Evolutionary conservation across 2,888 invertebrate genomes (phyloP), one percentile per base, ranked within the genome.

Genomic region (Lepidochrysops patricia): DNA sequence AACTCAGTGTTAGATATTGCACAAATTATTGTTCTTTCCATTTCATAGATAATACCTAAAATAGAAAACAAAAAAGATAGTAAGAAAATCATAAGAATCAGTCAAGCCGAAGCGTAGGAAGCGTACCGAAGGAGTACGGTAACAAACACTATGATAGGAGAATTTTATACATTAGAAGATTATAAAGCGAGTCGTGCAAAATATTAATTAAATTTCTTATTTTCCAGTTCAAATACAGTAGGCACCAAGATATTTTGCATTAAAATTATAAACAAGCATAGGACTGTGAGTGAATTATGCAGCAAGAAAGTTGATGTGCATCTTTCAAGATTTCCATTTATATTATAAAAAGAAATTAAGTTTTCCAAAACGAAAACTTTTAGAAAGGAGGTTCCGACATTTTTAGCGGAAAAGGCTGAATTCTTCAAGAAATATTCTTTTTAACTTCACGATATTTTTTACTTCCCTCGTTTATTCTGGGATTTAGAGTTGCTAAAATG

Each of bases 361-460:
- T 52, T 52, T 52, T 15, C 27, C 15, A 52, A 52, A 52, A 52
- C 15, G 52, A 13, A 50, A 52, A 52, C 52, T 52, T 52, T 52
- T 29, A 52, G 15, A 54, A 32, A 32, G 54, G 5, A 52, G 32
- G 15, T 29, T 54, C 54, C 54, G 29, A 54, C 54, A 54, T 29
- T 29, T 54, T 54, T 54, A 54, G 54, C 54, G 54, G 54, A 54
- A 54, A 54, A 32, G 52, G 52, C 26, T 52, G 54, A 19, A 54
- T 54, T 54, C 54, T 29, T 29, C 12, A 54, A 54, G 52, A 52
- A 54, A 54, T 54, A 54, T 54, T 54, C 54, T 54, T 54, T 54
- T 32, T 32, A 54, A 54, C 54, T 54, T 32, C 54, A 19, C 13
- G 54, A 54, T 32, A 32, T 54, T 54, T 29, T 54, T 54, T 54